Evolutionary conservation across 2,888 invertebrate genomes (phyloP), one percentile per base, ranked within the genome.

Genomic region (Megaustenia siamemsis): DNA sequence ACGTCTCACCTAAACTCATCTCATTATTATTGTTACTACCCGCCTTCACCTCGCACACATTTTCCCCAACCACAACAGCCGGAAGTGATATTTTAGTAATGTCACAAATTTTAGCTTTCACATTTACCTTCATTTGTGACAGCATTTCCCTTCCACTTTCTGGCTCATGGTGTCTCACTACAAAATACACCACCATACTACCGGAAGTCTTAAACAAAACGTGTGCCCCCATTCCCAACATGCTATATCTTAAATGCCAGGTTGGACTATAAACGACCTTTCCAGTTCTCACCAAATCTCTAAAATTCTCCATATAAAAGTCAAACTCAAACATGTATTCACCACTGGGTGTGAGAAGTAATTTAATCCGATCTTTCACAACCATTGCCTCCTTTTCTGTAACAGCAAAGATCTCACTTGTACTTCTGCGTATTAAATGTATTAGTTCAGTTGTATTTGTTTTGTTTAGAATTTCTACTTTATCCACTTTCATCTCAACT

Each of bases 291-390:
- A 77, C 40, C 77, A 77, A 24, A n/a, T n/a, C 8, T 60, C 40
- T 56, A 40, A 77, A 77, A 40, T 77, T 38, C 12, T 60, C 77
- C 35, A 77, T 60, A n/a, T 60, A 77, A 38, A 77, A 77, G n/a
- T 77, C 77, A n/a, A n/a, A n/a, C n/a, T n/a, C n/a, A n/a, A 53
- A 77, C 24, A 35, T 40, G 35, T 77, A 77, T 10, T 56, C 28
- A n/a, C 60, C 56, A 15, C 0, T 18, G n/a, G 35, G 24, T 5
- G 40, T 10, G 1, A 40, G 24, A 38, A 40, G 53, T n/a, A 60
- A 60, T 6, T 53, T 38, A 3, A 77, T 35, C 12, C 60, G 56
- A 38, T 77, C 60, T 40, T 60, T 56, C 4, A 60, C 56, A 18
- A 60, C 28, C 40, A 60, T 60, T 1, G 77, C 53, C 40, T 77